Base-by-base conservation (phyloP, 1,140 invertebrate species). In the Eupeodes corollae region DNA sequence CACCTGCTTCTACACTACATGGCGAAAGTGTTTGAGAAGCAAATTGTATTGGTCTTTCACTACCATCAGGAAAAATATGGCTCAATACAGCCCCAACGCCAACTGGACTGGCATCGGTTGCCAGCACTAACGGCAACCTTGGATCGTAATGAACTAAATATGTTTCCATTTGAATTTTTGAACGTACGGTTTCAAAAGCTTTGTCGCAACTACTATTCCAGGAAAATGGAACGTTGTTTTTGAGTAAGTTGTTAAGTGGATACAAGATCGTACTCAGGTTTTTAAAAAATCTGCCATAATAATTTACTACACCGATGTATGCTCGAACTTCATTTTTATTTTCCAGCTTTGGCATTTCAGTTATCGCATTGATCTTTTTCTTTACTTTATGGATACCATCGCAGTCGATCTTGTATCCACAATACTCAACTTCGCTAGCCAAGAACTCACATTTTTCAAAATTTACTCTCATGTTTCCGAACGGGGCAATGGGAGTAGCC, bases 51-150 rank as follows among this genome's bases (percentile, higher is more conserved):
- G n/a, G n/a, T n/a, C n/a, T n/a, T n/a, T n/a, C n/a, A n/a, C n/a
- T n/a, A n/a, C n/a, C n/a, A n/a, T n/a, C n/a, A n/a, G n/a, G n/a
- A n/a, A n/a, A n/a, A n/a, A n/a, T n/a, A n/a, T n/a, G n/a, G n/a
- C n/a, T n/a, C n/a, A n/a, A n/a, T n/a, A n/a, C n/a, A n/a, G n/a
- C n/a, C n/a, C n/a, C n/a, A n/a, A n/a, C n/a, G n/a, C 69, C 72
- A 35, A 55, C 55, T 3, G 60, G 52, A 19, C 52, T 61, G 15
- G 61, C 67, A 52, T 75, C 72, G 9, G 51, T 59, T 10, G 65
- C 53, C 5, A 77, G 57, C 55, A 72, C 61, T 59, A 76, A 61
- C 62, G 72, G 70, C 60, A 68, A 59, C 57, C 65, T 51, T 15
- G 62, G 60, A 37, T 72, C 54, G 47, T 59, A 72, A 45, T 70